Conservation (phyloP, 2,113 vertebrate species). For the Nematolebias whitei region DNA sequence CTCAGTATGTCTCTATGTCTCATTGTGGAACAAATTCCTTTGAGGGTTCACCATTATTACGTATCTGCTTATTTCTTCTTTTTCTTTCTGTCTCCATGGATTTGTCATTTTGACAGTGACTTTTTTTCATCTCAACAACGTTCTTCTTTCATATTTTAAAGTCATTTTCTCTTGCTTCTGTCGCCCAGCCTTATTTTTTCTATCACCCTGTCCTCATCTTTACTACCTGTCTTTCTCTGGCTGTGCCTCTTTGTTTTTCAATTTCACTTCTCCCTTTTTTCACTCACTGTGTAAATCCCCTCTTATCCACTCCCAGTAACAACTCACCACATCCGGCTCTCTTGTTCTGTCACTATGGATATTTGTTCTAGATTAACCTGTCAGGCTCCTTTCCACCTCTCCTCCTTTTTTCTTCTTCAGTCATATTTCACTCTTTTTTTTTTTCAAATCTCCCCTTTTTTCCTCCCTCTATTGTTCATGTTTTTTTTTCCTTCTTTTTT, state of each 20-base stretch:
- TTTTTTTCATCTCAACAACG: slow-evolving; percentile 20
- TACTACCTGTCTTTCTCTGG: slow-evolving; percentile 4
- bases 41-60: neutral
- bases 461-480: neutral
- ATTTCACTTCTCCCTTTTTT: slow-evolving; percentile 36
- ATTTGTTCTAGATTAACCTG: slow-evolving; percentile 74
- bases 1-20: slow-evolving; percentile 26
- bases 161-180: slow-evolving; percentile 11
- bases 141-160: slow-evolving; percentile 5
- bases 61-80: slow-evolving; percentile 8
- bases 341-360: slow-evolving; percentile 69
- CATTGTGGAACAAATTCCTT: slow-evolving; percentile 25
- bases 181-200: slow-evolving; percentile 1
- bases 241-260: slow-evolving; percentile 41
- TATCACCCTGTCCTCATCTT: slow-evolving; percentile 23
- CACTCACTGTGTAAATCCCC: slow-evolving; percentile 63
- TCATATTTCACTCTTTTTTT: slow-evolving; percentile 20
- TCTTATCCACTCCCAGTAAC: slow-evolving; percentile 69
- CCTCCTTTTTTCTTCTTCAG: slow-evolving; percentile 18
- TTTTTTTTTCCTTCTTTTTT: slow-evolving; percentile 25
- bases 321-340: slow-evolving; percentile 50
- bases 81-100: neutral
- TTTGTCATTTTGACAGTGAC: slow-evolving; percentile 17
- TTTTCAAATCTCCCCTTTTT: neutral
- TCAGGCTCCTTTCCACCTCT: slow-evolving; percentile 31